Base-by-base conservation (phyloP, 2,888 invertebrate genomes). In the Protonemura montana region DNA sequence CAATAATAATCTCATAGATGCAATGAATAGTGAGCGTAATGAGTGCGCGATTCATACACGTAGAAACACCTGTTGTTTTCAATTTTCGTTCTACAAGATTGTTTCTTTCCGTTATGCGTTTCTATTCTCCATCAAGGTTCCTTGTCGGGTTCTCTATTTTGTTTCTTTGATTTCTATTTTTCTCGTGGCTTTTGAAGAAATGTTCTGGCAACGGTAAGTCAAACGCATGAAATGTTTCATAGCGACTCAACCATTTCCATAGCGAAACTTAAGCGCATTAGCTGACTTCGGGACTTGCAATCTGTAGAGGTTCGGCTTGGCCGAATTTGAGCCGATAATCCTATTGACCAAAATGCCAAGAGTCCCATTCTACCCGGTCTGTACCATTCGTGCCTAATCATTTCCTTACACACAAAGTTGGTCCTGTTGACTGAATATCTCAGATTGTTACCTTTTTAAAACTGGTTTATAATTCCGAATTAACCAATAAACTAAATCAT, bases 291-390 rank as follows among this genome's bases (percentile, higher is more conserved):
- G 78, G 78, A 16, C 78, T 78, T 78, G 26, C 28, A 28, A 27
- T 28, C 2, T 28, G 10, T 5, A 76, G 26, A 78, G 78, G 27
- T 26, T 28, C 26, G 78, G 26, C 78, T 26, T 28, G 28, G 26
- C 28, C 78, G 28, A 78, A 7, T 78, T 78, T 26, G 78, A 78
- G 78, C 78, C n/a, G 78, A 78, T 78, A 78, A 78, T 78, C 78
- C 78, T 78, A 78, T 78, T 78, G 78, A 78, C 78, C 78, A 78
- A 78, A 27, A 78, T 78, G 78, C 78, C 78, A 78, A 10, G 27
- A 26, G 78, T 27, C 27, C 26, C 26, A 26, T 27, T 10, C 27
- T 2, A 27, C 27, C 26, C 6, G 27, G 26, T 76, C 76, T 2
- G 76, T 78, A 10, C 27, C 26, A 27, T 78, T 78, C 28, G 10